A percentile compares a stretch with the other conserved stretches of the same genome.
These are phyloP conservation scores for Neoscelio sp. DNA, from an alignment of 2,888 invertebrate species.

Conservation along the genomic window DNA sequence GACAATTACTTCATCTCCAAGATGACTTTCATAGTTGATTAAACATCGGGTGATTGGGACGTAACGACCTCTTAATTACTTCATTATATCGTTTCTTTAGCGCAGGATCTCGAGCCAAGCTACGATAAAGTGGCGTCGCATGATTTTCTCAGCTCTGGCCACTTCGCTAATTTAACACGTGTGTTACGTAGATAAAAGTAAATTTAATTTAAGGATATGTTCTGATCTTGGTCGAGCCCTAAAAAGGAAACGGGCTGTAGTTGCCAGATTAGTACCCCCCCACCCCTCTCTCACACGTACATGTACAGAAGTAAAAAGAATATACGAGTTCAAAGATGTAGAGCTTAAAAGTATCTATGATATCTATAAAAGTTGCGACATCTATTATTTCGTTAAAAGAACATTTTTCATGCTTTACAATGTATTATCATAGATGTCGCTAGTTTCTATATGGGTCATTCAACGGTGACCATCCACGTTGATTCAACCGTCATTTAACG, in stretches of 20 bases:
- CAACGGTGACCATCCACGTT: too few relatives aligned
- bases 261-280: too few relatives aligned
- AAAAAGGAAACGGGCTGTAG: neutral
- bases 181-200: constrained; percentile 56
- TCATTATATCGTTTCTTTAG: constrained; percentile 71
- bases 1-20: constrained; percentile 67
- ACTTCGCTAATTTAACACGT: constrained; percentile 47
- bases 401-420: too few relatives aligned
- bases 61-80: constrained; percentile 72
- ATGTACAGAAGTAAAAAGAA: too few relatives aligned
- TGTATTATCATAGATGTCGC: too few relatives aligned
- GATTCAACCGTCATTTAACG: too few relatives aligned
- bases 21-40: constrained; percentile 72
- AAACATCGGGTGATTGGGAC: constrained; percentile 70
- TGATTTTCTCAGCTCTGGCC: constrained; percentile 23
- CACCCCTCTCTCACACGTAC: too few relatives aligned
- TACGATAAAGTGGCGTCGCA: constrained; percentile 35
- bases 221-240: neutral
- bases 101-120: constrained; percentile 1
- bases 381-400: too few relatives aligned
- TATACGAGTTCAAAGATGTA: too few relatives aligned
- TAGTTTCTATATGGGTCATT: too few relatives aligned
- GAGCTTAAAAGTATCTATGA: too few relatives aligned
- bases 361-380: too few relatives aligned
- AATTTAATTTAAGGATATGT: constrained; percentile 42